phyloP scores from a whole-genome alignment of 2,797 vertebrate species.

The Coendou prehensilis region DNA sequence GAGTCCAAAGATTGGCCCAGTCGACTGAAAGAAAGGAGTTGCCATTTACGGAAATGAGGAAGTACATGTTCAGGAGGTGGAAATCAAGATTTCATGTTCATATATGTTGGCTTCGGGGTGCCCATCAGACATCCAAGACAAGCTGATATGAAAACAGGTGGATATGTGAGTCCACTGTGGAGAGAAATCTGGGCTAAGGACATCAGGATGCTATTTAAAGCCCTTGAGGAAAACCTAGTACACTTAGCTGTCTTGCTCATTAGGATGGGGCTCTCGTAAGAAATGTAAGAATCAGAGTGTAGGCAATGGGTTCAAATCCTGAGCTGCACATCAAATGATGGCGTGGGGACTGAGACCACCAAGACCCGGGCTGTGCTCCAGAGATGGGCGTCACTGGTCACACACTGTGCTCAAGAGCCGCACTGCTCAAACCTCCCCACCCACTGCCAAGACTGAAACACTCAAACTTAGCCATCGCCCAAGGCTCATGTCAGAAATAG shows the following conservation, averaged over 20 bases:
- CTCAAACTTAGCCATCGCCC: not conserved
- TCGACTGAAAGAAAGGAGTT: not conserved
- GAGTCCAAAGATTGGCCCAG: not conserved
- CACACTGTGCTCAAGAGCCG: not conserved
- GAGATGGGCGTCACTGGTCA: not conserved
- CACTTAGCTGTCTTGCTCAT: not conserved
- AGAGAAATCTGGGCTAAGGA: not conserved
- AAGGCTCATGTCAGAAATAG: not conserved
- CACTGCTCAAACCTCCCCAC: not conserved
- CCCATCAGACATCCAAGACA: not conserved
- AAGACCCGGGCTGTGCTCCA: not conserved
- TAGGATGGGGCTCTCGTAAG: not conserved
- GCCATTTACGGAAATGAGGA: not conserved
- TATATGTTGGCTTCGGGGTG: not conserved
- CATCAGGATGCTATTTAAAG: not conserved
- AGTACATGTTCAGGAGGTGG: not conserved
- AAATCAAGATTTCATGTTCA: not conserved
- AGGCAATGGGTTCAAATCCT: not conserved
- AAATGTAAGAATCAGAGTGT: not conserved
- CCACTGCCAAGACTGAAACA: not conserved
- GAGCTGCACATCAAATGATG: not conserved
- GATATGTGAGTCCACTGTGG: not conserved
- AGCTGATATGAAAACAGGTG: not conserved
- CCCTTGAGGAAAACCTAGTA: not conserved
- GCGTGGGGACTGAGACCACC: not conserved